Evolutionary conservation across 2,888 invertebrate species (phyloP).

Genomic region (Eristalis pertinax): DNA sequence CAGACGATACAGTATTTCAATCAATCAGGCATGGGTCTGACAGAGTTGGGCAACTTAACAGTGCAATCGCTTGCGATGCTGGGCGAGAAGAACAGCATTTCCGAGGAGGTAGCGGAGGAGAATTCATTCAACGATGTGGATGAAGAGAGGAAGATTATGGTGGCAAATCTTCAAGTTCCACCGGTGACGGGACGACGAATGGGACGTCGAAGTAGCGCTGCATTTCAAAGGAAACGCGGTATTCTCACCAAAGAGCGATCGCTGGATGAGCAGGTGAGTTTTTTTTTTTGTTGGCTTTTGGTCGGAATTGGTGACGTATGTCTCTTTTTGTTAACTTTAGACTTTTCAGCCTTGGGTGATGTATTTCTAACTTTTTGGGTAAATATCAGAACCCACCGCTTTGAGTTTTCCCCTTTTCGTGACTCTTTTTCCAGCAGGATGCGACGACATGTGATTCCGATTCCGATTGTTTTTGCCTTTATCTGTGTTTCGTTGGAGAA

Average conservation of each 20-base stretch:
- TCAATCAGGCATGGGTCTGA: constrained; percentile 77
- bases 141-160: constrained; percentile 44
- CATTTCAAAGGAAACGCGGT: constrained; percentile 79
- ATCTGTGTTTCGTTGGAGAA: no score
- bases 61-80: constrained; percentile 77
- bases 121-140: constrained; percentile 79
- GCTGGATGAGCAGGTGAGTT: constrained; percentile 78
- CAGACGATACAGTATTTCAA: constrained; percentile 81
- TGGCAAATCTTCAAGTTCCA: constrained; percentile 76
- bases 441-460: no score
- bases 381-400: constrained; percentile 28
- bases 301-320: background rate
- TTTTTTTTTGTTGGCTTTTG: background rate
- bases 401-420: background rate
- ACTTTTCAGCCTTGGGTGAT: constrained; percentile 42
- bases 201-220: constrained; percentile 79
- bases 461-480: no score
- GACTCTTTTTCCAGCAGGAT: background rate
- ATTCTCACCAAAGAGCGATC: constrained; percentile 81
- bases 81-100: constrained; percentile 83
- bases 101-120: constrained; percentile 84
- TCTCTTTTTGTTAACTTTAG: background rate
- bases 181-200: constrained; percentile 75
- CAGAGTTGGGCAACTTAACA: constrained; percentile 80
- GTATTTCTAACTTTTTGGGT: constrained; percentile 47